These are phyloP conservation scores for Choristoneura rosaceana DNA, from an alignment of 2,888 invertebrate genomes.

Conservation along the genomic window DNA sequence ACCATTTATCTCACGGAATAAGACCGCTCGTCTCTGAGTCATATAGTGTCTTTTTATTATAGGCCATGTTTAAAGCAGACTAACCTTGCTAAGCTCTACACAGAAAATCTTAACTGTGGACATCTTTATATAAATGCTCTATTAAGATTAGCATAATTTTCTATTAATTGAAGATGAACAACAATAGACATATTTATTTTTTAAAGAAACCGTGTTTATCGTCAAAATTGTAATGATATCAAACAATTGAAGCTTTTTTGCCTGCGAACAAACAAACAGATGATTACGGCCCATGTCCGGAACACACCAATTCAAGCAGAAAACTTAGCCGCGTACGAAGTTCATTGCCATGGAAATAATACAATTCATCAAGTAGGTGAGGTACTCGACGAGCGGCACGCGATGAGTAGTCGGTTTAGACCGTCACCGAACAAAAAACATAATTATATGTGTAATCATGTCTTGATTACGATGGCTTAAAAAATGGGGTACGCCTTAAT, in stretches of 20 bases:
- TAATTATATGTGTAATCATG: slow-evolving; percentile 36
- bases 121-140: too few relatives aligned
- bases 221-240: background rate
- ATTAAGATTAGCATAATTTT: too few relatives aligned
- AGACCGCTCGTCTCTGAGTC: slow-evolving; percentile 44
- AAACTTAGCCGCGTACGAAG: slow-evolving; percentile 42
- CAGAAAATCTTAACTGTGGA: too few relatives aligned
- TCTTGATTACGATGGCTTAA: slow-evolving; percentile 29
- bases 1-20: slow-evolving; percentile 43
- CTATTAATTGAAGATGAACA: background rate
- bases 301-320: slow-evolving; percentile 33
- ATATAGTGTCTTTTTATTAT: slow-evolving; percentile 20
- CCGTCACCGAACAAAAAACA: slow-evolving; percentile 25
- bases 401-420: slow-evolving; percentile 35
- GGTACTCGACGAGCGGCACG: slow-evolving; percentile 16
- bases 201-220: background rate
- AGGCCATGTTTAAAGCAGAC: background rate
- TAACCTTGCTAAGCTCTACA: background rate
- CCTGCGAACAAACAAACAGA: slow-evolving; percentile 23
- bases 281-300: slow-evolving; percentile 23
- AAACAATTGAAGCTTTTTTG: slow-evolving; percentile 25
- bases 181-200: background rate
- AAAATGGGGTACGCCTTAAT: slow-evolving; percentile 7
- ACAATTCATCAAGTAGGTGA: slow-evolving; percentile 41
- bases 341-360: slow-evolving; percentile 52